These are phyloP conservation scores for Junonia oenone DNA, from an alignment of 2,888 invertebrate genomes.

Conservation along the genomic window DNA sequence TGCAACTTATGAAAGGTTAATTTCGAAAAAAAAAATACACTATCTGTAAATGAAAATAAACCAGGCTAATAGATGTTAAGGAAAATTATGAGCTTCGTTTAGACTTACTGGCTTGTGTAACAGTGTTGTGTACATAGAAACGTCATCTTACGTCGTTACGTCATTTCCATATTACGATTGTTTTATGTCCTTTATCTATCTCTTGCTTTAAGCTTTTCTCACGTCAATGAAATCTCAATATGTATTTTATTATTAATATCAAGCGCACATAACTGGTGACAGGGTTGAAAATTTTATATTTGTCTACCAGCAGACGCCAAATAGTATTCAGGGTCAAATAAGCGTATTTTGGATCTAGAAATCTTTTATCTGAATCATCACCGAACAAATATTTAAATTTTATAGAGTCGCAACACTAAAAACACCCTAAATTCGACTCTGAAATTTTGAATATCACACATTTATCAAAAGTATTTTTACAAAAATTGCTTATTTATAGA, in stretches of 20 bases:
- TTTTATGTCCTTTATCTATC: constrained; percentile 6
- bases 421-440: constrained; percentile 22
- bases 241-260: constrained; percentile 32
- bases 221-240: constrained; percentile 10
- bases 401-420: constrained; percentile 12
- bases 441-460: constrained; percentile 46
- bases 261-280: constrained; percentile 75
- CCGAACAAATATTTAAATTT: constrained; percentile 11
- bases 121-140: constrained; percentile 62
- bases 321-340: constrained; percentile 29
- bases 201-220: constrained; percentile 17
- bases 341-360: constrained; percentile 14
- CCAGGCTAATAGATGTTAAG: constrained; percentile 70
- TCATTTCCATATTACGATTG: constrained; percentile 34
- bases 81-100: constrained; percentile 77
- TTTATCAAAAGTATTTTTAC: constrained; percentile 58
- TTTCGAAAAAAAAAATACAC: constrained; percentile 1
- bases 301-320: constrained; percentile 55
- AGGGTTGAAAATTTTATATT: constrained; percentile 69
- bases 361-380: constrained; percentile 12
- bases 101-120: constrained; percentile 75
- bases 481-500: constrained; percentile 33
- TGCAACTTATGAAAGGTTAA: neutral
- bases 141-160: constrained; percentile 41
- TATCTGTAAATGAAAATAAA: constrained; percentile 39